These are phyloP conservation scores for Acheta domesticus DNA, from an alignment of 2,888 invertebrate genomes.

Conservation along the genomic window DNA sequence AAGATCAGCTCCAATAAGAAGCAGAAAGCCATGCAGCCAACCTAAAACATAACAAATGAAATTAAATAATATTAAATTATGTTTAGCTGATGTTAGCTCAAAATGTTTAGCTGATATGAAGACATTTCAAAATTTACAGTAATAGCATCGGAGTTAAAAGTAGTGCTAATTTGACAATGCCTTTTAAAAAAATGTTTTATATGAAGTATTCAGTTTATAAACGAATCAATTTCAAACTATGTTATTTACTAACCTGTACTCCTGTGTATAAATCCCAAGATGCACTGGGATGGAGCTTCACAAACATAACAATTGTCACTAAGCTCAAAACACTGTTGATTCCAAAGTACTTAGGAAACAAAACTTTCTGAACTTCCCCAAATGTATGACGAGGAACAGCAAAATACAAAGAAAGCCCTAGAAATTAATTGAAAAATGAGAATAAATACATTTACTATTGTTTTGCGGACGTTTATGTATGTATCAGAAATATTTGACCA, in stretches of 20 bases:
- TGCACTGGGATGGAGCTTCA: constrained; percentile 56
- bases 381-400: constrained; percentile 81
- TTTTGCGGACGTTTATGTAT: neutral
- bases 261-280: constrained; percentile 29
- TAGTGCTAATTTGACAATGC: no score
- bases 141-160: no score
- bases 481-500: neutral
- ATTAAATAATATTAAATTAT: no score
- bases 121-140: no score
- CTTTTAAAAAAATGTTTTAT: no score
- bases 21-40: constrained; percentile 60
- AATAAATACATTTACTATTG: neutral
- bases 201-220: no score
- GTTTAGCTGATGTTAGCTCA: no score
- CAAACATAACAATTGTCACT: constrained; percentile 67
- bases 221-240: no score
- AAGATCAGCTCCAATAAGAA: constrained; percentile 72
- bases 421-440: constrained; percentile 38
- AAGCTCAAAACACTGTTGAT: constrained; percentile 73
- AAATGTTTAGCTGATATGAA: no score
- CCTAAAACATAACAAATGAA: constrained; percentile 53
- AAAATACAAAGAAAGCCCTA: constrained; percentile 83
- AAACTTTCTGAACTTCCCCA: constrained; percentile 78
- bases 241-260: constrained; percentile 29
- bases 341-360: constrained; percentile 84